Base-by-base conservation (phyloP, 2,113 vertebrate genomes). In the Hippocampus guttulatus region DNA sequence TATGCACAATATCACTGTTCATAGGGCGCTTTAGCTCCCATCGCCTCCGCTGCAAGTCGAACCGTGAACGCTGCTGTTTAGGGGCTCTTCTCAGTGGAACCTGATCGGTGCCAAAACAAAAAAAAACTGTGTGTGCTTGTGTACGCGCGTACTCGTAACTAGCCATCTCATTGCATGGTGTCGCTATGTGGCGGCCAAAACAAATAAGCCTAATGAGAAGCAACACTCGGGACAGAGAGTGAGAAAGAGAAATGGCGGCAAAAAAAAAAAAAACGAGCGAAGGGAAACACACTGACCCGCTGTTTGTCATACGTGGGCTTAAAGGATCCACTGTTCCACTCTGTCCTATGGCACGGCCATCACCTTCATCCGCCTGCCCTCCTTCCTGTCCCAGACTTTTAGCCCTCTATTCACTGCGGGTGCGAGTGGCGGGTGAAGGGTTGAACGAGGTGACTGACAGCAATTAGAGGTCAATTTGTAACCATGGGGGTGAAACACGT, bases 131-230 rank as follows among this genome's bases (percentile, higher is more conserved):
- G 71, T 81, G 84, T 27, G 52, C 51, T 25, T 43, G 67, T 41
- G 67, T 21, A 52, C n/a, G 54, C 23, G 54, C 63, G 62, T 58
- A 70, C 11, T 57, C 49, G 23, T 64, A 49, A n/a, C 43, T 33
- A 47, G 78, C 83, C 49, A 79, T 78, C 83, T 81, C 82, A 74
- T 86, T 84, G 81, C 88, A 90, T 90, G 92, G 91, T 92, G 88
- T 84, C 89, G 87, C 84, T 73, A 79, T 79, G 81, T 75, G 71
- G 45, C 69, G 49, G 91, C 92, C 91, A 93, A 93, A 88, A 88
- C 88, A 92, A 92, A 92, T 89, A 93, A 69, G 58, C 74, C 80
- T 92, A 92, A 92, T 92, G 91, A 93, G 90, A 89, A 91, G 87
- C 90, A 93, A 91, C 88, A 91, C 78, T 88, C 79, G 87, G 84